These are phyloP conservation scores for Cremastobaeus sp. DNA, from an alignment of 2,888 invertebrate genomes.

Conservation along the genomic window DNA sequence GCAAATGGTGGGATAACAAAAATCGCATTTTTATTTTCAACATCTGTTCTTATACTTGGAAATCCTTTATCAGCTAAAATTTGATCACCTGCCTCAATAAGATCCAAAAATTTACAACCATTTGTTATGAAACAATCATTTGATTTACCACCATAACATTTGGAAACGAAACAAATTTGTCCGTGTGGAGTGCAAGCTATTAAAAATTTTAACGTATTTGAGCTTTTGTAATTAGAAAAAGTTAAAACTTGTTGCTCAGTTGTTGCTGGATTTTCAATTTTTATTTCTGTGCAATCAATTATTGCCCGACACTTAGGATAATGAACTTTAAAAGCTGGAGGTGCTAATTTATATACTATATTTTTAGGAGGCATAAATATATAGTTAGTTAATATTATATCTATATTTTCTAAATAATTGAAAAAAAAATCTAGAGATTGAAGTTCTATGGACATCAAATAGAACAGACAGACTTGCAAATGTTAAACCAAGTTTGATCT, in stretches of 20 bases:
- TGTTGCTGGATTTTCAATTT: slow-evolving; percentile 34
- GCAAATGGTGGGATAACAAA: slow-evolving; percentile 61
- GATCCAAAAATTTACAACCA: slow-evolving; percentile 47
- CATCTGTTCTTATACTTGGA: slow-evolving; percentile 6
- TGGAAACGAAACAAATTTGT: slow-evolving; percentile 29
- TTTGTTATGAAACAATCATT: slow-evolving; percentile 50
- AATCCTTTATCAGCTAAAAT: slow-evolving; percentile 11
- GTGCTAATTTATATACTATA: too few species aligned
- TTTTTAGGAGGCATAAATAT: too few species aligned
- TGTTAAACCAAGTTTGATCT: too few species aligned
- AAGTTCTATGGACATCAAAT: too few species aligned
- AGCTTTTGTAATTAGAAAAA: slow-evolving; percentile 22
- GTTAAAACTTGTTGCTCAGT: slow-evolving; percentile 6
- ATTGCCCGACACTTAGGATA: slow-evolving; percentile 46
- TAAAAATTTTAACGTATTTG: slow-evolving; percentile 20
- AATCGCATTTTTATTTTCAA: not conserved
- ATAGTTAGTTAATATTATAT: too few species aligned
- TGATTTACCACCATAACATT: slow-evolving; percentile 49
- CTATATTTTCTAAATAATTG: too few species aligned
- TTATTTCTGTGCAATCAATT: slow-evolving; percentile 43
- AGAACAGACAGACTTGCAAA: too few species aligned
- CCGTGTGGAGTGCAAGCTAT: slow-evolving; percentile 37
- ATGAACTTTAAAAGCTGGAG: too few species aligned
- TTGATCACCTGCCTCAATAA: slow-evolving; percentile 48
- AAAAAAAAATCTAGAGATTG: too few species aligned